Percentiles rank a stretch among this genome's conserved stretches.
Conservation (phyloP, 2,797 vertebrate genomes). For the Myripristis murdjan region DNA sequence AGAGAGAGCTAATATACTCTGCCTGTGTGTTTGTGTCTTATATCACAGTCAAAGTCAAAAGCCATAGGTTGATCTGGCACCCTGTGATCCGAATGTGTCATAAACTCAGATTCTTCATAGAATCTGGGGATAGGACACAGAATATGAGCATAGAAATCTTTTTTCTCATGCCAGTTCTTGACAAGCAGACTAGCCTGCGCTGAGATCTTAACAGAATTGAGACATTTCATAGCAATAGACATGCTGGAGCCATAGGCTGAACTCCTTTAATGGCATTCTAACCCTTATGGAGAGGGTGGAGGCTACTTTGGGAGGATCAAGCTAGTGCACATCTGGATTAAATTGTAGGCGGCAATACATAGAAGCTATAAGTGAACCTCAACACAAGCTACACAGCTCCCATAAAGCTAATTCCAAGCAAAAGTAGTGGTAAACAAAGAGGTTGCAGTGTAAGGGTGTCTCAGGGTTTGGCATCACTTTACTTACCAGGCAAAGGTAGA, state of each 20-base stretch:
- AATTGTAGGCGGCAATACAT: constrained; percentile 30
- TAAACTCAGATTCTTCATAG: background rate
- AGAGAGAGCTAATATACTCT: constrained; percentile 12
- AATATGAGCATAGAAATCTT: too few species aligned
- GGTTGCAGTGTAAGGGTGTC: constrained; percentile 56
- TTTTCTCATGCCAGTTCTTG: background rate
- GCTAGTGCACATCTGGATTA: constrained; percentile 55
- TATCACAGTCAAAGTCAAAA: constrained; percentile 16
- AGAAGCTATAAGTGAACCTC: constrained; percentile 26
- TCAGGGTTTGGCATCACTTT: constrained; percentile 63
- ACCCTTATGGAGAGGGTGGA: constrained; percentile 33
- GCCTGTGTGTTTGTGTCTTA: constrained; percentile 1
- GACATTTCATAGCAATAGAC: background rate
- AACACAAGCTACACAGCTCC: constrained; percentile 24
- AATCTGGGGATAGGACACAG: too few species aligned
- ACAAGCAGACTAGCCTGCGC: background rate
- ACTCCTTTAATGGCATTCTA: background rate
- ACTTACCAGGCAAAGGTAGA: constrained; percentile 62
- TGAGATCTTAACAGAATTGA: background rate
- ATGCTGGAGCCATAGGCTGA: background rate
- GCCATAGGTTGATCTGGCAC: constrained; percentile 13
- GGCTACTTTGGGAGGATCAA: constrained; percentile 1
- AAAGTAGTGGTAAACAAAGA: constrained; percentile 49
- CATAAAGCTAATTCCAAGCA: constrained; percentile 50
- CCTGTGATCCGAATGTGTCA: constrained; percentile 16